Evolutionary conservation across 2,797 vertebrate genomes (phyloP), one percentile per base, ranked within the genome.

Genomic region (Acridotheres tristis): DNA sequence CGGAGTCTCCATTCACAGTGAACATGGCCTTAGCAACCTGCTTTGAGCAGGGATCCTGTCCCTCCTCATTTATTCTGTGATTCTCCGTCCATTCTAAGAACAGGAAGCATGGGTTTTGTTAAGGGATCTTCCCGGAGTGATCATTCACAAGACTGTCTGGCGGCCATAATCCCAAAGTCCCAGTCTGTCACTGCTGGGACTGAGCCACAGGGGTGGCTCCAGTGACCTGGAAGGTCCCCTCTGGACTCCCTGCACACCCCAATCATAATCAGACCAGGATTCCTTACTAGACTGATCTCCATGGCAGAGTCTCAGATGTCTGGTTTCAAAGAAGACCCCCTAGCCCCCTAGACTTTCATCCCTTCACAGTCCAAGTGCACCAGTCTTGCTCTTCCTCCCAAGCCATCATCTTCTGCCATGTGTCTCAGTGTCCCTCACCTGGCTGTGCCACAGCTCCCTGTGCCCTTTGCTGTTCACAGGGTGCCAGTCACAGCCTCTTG

Each of bases 381-480:
- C 55, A 14, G 4, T 5, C 18, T 62, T 1, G 0, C 26, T 42
- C 1, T 15, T 55, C 42, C 50, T 68, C 36, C 22, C 0, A 0
- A n/a, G 36, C 42, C 36, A 9, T 15, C 3, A 3, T 19, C 11
- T 43, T 26, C 26, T 82, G 55, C 34, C 2, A 0, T 1, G 1
- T 5, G 10, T 12, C 68, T 30, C 34, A 18, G 27, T 38, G 57
- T 13, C 50, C 71, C 71, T 55, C 42, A 14, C 9, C 78, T 18
- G 57, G 36, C 55, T n/a, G 71, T 82, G 71, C 55, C 63, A 43
- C 32, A 50, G 63, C 4, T 69, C n/a, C 43, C 63, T 25, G 32
- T 25, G 55, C 19, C 62, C 50, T 57, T 21, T 48, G 18, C 2
- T 50, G 50, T 54, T 7, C 48, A 4, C 4, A 27, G 12, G 18